Base-by-base conservation (phyloP, 2,797 vertebrate species). In the Apogon talboti region DNA sequence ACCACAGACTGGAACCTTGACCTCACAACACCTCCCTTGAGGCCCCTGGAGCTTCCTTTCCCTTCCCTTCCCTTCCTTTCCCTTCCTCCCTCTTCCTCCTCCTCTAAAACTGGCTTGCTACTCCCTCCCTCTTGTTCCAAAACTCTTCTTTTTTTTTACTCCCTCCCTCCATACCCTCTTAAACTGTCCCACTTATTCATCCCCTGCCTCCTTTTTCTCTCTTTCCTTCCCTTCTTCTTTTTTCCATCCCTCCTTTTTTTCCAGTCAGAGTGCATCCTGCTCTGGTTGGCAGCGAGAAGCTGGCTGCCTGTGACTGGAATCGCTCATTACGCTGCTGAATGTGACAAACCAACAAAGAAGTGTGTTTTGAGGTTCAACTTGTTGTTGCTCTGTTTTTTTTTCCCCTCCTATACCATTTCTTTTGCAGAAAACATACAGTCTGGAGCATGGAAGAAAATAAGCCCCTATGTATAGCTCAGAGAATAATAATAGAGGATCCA, bases 291-390 rank as follows among this genome's bases (percentile, higher is more conserved):
- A 54, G 66, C 13, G 50, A 76, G 72, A 60, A 65, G 55, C 69
- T 35, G 49, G 47, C 61, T 38, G 71, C 54, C 48, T 81, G 81
- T 68, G 84, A 86, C 81, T 79, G 70, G 79, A 90, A 79, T 87
- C 77, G 44, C 51, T 87, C 76, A 85, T 82, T 79, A 70, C 12
- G 8, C 59, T 11, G 71, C 43, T 13, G 46, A 83, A 87, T 56
- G 83, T 76, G 85, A 88, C 82, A 81, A 83, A 88, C 87, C 81
- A 83, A 84, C 77, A 81, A 66, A 78, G 81, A 77, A 72, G 1
- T 21, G 1, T 0, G 9, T 66, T 72, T 66, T 33, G 65, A 77
- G 60, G 71, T 67, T 37, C 14, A 4, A 77, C 71, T 62, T 56
- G 28, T 19, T 35, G 65, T 37, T 33, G 43, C 53, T 74, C 7